Percentiles rank a stretch among this genome's conserved stretches.
Evolutionary conservation across 1,140 invertebrate genomes (phyloP).

Genomic region (Caenorhabditis remanei): DNA sequence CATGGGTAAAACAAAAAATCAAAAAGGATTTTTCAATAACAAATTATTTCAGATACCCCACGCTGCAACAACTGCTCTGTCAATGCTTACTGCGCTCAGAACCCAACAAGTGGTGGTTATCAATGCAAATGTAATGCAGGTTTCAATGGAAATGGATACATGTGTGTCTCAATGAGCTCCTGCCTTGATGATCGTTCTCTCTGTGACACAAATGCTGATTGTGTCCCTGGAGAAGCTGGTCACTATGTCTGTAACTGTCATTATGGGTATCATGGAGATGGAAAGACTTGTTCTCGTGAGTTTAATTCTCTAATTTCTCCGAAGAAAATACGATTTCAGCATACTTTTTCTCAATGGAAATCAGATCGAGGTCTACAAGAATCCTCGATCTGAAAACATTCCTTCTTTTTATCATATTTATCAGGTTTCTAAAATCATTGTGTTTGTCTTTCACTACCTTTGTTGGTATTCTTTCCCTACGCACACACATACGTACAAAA

Average conservation of each 20-base stretch:
- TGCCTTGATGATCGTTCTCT: slow-evolving; percentile 73
- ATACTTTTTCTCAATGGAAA: slow-evolving; percentile 42
- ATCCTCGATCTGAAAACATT: slow-evolving; percentile 27
- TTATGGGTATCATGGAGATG: slow-evolving; percentile 79
- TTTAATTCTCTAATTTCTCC: slow-evolving; percentile 12
- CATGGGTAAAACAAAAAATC: slow-evolving; percentile 18
- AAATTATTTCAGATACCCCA: slow-evolving; percentile 66
- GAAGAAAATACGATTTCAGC: not conserved
- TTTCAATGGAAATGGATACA: slow-evolving; percentile 83
- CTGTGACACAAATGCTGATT: slow-evolving; percentile 78
- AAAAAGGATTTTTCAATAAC: not conserved
- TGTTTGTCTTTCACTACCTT: slow-evolving; percentile 14
- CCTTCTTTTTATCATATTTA: not conserved
- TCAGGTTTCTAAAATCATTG: slow-evolving; percentile 9
- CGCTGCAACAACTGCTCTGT: slow-evolving; percentile 74
- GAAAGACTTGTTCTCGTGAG: slow-evolving; percentile 77
- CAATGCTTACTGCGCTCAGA: slow-evolving; percentile 78
- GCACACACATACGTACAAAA: not conserved
- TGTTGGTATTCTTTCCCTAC: not conserved
- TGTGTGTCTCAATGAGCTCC: slow-evolving; percentile 82
- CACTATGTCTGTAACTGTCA: slow-evolving; percentile 79
- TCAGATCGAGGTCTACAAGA: slow-evolving; percentile 51
- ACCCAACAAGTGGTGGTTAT: slow-evolving; percentile 62
- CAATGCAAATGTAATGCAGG: slow-evolving; percentile 79
- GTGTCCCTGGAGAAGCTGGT: slow-evolving; percentile 76